Conservation (phyloP, 2,113 vertebrate genomes). For the Hemicordylus capensis region DNA sequence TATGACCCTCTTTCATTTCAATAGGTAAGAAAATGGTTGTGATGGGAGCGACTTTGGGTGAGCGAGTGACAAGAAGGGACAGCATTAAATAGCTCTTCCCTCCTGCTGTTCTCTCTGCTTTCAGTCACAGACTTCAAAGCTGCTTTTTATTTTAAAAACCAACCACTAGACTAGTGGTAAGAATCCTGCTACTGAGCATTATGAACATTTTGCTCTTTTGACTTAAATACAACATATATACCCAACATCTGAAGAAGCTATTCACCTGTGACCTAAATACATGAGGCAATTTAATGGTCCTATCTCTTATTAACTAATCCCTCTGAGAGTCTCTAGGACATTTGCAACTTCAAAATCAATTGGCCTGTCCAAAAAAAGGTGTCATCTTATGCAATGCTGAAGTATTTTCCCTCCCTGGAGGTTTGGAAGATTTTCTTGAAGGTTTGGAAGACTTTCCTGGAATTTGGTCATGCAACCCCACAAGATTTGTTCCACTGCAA, state of each 20-base stretch:
- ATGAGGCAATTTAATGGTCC: neutral
- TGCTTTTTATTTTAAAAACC: neutral
- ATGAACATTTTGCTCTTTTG: neutral
- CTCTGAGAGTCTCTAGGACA: neutral
- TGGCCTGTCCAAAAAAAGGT: neutral
- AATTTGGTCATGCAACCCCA: neutral
- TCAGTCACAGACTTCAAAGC: neutral
- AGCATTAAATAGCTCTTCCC: neutral
- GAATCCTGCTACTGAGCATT: neutral
- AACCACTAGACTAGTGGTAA: neutral
- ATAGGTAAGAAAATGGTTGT: neutral
- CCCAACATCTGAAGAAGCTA: neutral
- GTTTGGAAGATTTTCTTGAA: constrained; percentile 6
- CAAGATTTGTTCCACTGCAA: neutral
- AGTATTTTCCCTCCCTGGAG: neutral
- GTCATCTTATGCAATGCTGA: neutral
- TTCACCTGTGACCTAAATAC: constrained; percentile 8
- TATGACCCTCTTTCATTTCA: neutral
- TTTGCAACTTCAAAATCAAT: constrained; percentile 19
- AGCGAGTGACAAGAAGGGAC: neutral
- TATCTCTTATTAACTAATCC: neutral
- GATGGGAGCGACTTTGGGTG: neutral
- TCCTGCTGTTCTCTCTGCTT: neutral
- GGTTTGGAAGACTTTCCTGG: no score
- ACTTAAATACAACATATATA: neutral